Conservation (phyloP, 2,888 invertebrate species). For the Conus canariensis region DNA sequence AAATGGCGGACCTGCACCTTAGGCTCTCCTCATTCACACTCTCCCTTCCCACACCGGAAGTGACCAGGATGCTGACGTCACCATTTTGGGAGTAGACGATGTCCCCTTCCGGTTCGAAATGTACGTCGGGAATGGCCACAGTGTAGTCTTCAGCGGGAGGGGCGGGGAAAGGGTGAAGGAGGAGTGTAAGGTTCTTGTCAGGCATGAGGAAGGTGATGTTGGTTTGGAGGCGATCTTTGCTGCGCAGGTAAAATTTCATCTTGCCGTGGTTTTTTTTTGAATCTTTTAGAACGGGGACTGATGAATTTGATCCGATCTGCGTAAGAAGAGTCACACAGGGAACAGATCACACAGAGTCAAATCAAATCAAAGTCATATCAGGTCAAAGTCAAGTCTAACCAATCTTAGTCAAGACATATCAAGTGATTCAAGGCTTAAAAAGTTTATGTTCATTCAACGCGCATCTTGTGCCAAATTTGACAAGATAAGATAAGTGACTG, state of each 20-base stretch:
- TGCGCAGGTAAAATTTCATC: background rate
- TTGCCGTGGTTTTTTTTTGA: background rate
- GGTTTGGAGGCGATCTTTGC: background rate
- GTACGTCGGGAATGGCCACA: background rate
- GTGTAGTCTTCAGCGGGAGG: background rate
- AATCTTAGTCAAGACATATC: too few species aligned
- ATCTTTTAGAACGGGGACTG: too few species aligned
- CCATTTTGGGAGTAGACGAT: background rate
- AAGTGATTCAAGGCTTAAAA: too few species aligned
- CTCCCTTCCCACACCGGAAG: background rate
- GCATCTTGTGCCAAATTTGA: too few species aligned
- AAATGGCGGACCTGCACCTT: too few species aligned
- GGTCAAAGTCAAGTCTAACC: too few species aligned
- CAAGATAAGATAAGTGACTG: too few species aligned
- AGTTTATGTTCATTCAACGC: too few species aligned
- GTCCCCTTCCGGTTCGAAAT: conserved; percentile 3
- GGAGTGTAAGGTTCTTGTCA: background rate
- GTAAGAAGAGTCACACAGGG: background rate
- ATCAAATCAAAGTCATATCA: too few species aligned
- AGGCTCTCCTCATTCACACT: background rate
- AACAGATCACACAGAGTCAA: background rate
- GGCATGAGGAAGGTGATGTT: background rate
- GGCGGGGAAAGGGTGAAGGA: background rate
- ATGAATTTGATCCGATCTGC: too few species aligned
- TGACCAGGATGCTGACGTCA: background rate